Evolutionary conservation across 1,140 invertebrate genomes (phyloP), one percentile per base, ranked within the genome.

Genomic region (Drosophila serrata): DNA sequence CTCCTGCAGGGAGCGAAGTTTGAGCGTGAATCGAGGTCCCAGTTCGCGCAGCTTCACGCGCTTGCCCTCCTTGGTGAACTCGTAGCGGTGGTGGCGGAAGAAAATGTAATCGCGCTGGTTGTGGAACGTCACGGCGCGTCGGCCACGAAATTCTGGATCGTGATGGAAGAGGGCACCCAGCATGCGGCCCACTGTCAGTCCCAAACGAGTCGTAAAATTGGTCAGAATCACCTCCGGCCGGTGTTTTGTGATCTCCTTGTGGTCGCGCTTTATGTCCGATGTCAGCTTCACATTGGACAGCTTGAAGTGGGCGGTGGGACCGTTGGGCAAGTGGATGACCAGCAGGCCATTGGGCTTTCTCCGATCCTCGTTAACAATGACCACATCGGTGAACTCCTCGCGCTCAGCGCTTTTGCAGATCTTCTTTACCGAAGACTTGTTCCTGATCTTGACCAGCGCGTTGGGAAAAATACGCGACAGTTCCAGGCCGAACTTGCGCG

Each of bases 21-120:
- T 98, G 7, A 99, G 93, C 1, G 99, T 99, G 92, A 99, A 99
- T 77, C 98, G 94, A 12, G 99, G 99, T 0, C 99, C 99, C 3
- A 99, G 93, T 93, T 99, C 99, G 64, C 97, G 95, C n/a, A 99
- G 93, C 73, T 95, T 97, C 1, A 96, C 96, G 77, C 95, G 95
- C 82, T 97, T 96, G 12, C 95, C 96, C 72, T 96, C 95, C 91
- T 96, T 95, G 81, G 97, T 96, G 93, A 99, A 99, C 85, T 98
- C 97, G 93, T 99, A 99, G 74, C 98, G 96, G 93, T 99, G 99
- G 93, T 99, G 98, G 58, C 99, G 95, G 90, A 99, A 99, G 93
- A 99, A 99, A 85, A 99, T 98, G 86, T 98, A 99, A 94, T 99
- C 99, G 69, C 99, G 94, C 92, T 99, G 99, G 94, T 99, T 99